Conservation (phyloP, 2,113 vertebrate genomes). For the Nibea coibor region DNA sequence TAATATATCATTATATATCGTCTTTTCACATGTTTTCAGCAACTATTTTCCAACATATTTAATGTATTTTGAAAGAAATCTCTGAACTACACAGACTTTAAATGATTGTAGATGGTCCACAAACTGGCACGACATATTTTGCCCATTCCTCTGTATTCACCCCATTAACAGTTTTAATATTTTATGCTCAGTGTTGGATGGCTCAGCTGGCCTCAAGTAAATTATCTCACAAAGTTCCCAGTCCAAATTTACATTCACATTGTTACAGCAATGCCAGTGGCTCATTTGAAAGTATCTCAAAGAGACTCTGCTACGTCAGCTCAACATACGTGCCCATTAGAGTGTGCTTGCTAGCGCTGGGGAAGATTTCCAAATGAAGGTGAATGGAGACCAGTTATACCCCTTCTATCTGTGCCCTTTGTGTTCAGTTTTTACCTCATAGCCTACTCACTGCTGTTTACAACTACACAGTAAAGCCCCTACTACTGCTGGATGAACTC, state of each 20-base stretch:
- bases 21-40: no score
- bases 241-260: slow-evolving; percentile 9
- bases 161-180: background rate
- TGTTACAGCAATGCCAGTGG: background rate
- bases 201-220: background rate
- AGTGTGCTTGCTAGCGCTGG: background rate
- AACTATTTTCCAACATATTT: no score
- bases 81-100: background rate
- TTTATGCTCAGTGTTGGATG: background rate
- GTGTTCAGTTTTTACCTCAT: slow-evolving; percentile 4
- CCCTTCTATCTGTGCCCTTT: background rate
- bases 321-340: background rate
- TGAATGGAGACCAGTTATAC: slow-evolving; percentile 12
- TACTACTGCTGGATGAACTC: background rate
- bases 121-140: background rate
- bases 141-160: background rate
- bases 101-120: background rate
- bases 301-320: background rate
- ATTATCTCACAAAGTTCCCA: background rate
- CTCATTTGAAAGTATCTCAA: slow-evolving; percentile 1
- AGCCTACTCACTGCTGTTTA: background rate
- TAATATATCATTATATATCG: no score
- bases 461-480: background rate
- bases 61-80: no score
- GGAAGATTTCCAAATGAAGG: slow-evolving; percentile 9